These are phyloP conservation scores for Neopelma chrysocephalum DNA, from an alignment of 2,797 vertebrate species.

Conservation along the genomic window DNA sequence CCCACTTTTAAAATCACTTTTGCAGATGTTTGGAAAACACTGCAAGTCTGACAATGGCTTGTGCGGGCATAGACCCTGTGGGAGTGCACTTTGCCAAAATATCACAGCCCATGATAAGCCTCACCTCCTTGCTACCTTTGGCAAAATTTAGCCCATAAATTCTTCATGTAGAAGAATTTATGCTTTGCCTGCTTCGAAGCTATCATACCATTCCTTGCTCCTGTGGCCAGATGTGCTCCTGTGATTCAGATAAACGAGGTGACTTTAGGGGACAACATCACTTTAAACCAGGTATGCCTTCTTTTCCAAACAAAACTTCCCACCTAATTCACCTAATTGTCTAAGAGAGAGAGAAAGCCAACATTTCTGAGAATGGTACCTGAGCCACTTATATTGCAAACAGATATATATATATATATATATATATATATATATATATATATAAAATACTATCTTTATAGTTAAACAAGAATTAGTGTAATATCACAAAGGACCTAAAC, in stretches of 20 bases:
- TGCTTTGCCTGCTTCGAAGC: not conserved
- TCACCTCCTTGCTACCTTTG: not conserved
- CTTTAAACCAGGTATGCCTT: not conserved
- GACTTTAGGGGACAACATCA: not conserved
- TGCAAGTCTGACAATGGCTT: not conserved
- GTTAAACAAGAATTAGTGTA: not conserved
- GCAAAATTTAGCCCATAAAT: not conserved
- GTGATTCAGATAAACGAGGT: not conserved
- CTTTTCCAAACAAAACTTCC: not conserved
- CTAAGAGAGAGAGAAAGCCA: not conserved
- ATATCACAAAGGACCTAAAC: not conserved
- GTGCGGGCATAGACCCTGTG: accelerated
- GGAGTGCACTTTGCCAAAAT: not conserved
- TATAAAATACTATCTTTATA: not conserved
- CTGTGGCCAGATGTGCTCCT: not conserved
- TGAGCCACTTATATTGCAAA: not conserved
- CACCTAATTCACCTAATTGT: too few relatives aligned
- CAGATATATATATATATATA: too few relatives aligned
- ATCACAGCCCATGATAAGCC: not conserved
- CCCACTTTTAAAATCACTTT: not conserved
- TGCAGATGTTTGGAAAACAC: not conserved
- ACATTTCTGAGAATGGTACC: not conserved
- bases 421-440: too few relatives aligned
- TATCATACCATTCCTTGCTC: not conserved
- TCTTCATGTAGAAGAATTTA: not conserved